These are phyloP conservation scores for Cynopterus sphinx DNA, from an alignment of 2,797 vertebrate genomes.

Conservation along the genomic window DNA sequence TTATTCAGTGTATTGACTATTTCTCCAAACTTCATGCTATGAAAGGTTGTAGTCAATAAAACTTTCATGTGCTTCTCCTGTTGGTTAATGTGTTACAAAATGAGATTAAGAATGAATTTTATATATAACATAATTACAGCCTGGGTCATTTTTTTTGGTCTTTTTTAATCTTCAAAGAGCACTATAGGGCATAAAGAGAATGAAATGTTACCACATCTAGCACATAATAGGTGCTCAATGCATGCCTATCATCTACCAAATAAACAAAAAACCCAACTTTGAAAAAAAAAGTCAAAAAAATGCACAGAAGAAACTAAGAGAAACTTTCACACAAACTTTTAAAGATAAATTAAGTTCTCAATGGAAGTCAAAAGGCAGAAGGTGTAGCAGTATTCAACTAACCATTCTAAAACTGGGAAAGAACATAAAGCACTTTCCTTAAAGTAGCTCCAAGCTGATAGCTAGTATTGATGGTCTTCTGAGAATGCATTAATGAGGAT, in stretches of 20 bases:
- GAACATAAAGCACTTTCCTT: not conserved
- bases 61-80: not conserved
- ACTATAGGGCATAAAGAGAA: not conserved
- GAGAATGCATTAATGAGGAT: not conserved
- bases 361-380: not conserved
- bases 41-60: slow-evolving; percentile 27
- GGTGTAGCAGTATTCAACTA: not conserved
- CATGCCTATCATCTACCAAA: not conserved
- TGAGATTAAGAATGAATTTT: slow-evolving; percentile 22
- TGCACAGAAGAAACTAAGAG: not conserved
- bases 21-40: not conserved
- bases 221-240: not conserved
- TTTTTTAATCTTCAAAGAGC: not conserved
- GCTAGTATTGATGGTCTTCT: not conserved
- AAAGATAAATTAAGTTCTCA: not conserved
- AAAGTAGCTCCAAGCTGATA: not conserved
- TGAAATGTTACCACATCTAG: not conserved
- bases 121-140: not conserved
- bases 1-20: not conserved
- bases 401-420: not conserved
- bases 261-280: not conserved
- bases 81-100: not conserved
- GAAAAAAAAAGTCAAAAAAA: not conserved
- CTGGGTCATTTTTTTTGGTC: not conserved
- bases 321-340: not conserved